phyloP scores from a whole-genome alignment of 2,888 invertebrate species.

The Lycia hirtaria region DNA sequence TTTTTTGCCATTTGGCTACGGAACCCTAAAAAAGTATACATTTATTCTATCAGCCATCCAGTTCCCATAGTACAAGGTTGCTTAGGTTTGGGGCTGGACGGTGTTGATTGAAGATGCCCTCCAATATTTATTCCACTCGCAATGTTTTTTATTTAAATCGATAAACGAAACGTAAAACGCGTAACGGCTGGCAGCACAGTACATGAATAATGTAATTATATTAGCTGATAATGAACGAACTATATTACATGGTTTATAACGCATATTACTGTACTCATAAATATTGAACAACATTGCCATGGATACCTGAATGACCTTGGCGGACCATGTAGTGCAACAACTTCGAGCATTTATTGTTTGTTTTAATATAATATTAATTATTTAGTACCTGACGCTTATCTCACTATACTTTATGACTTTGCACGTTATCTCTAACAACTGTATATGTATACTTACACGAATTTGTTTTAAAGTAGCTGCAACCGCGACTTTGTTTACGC shows the following conservation, averaged over 20 bases:
- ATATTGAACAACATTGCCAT: constrained; percentile 57
- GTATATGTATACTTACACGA: too few species aligned
- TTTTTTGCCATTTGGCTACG: too few species aligned
- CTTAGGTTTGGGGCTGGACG: too few species aligned
- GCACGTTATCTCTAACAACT: too few species aligned
- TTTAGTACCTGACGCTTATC: background rate
- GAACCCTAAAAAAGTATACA: too few species aligned
- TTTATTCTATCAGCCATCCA: too few species aligned
- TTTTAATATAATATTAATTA: background rate
- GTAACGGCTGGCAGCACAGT: constrained; percentile 18
- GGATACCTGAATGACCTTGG: constrained; percentile 52
- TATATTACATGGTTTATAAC: constrained; percentile 47
- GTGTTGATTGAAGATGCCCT: too few species aligned
- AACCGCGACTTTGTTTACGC: too few species aligned
- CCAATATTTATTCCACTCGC: background rate
- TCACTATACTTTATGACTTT: background rate
- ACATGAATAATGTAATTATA: constrained; percentile 50
- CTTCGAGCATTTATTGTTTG: constrained; percentile 21
- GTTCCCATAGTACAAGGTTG: too few species aligned
- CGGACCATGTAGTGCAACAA: constrained; percentile 35
- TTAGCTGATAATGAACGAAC: constrained; percentile 43
- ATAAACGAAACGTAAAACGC: background rate
- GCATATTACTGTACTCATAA: constrained; percentile 60
- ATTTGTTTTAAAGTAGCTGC: too few species aligned
- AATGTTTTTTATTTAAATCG: background rate